Evolutionary conservation across 2,113 vertebrate species (phyloP).

Genomic region (Cisticola juncidis): DNA sequence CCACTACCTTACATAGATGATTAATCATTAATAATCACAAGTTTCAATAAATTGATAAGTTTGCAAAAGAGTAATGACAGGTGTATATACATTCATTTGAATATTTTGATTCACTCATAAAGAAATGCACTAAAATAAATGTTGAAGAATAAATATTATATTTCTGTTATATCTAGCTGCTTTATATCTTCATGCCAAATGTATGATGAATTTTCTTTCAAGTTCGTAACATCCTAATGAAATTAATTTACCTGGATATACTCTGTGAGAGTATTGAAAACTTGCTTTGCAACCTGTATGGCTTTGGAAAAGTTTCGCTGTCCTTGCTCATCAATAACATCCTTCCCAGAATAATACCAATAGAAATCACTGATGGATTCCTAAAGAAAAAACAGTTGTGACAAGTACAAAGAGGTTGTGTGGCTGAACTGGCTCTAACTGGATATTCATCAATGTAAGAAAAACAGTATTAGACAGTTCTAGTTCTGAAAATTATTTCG

Average conservation of each 20-base stretch:
- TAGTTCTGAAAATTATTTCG: not conserved
- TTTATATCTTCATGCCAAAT: not conserved
- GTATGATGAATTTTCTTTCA: not conserved
- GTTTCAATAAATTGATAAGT: not conserved
- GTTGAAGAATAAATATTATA: not conserved
- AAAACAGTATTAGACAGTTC: not conserved
- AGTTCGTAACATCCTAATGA: not conserved
- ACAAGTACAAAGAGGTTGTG: not conserved
- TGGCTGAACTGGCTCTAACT: not conserved
- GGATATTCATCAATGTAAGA: not conserved
- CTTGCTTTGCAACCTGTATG: constrained; percentile 96
- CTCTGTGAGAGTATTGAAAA: constrained; percentile 96
- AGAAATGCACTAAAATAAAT: not conserved
- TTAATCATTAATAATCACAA: not conserved
- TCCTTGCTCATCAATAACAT: constrained; percentile 95
- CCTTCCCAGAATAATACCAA: constrained; percentile 98
- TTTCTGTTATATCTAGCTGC: not conserved
- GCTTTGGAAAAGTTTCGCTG: constrained; percentile 98
- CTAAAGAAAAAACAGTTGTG: constrained; percentile 60
- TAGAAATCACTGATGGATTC: constrained; percentile 99
- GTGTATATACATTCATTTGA: not conserved
- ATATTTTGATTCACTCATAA: not conserved
- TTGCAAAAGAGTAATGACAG: not conserved
- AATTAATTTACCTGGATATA: constrained; percentile 89
- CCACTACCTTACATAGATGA: not conserved